phyloP scores from a whole-genome alignment of 2,888 invertebrate genomes.

The Calameuta idolon region DNA sequence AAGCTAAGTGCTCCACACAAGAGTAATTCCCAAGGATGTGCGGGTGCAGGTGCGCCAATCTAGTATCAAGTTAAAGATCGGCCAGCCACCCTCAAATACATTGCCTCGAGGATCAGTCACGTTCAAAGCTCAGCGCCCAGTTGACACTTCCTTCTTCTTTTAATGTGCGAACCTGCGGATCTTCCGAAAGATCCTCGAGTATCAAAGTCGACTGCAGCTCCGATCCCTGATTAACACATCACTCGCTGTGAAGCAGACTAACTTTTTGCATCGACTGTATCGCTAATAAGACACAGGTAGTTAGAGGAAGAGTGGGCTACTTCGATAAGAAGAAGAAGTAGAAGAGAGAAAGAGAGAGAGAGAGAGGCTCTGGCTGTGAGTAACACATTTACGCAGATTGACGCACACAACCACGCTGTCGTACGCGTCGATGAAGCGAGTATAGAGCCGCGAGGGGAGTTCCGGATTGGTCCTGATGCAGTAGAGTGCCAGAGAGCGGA shows the following conservation, averaged over 20 bases:
- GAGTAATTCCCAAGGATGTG: no score
- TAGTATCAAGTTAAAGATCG: no score
- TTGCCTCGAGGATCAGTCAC: no score
- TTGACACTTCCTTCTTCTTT: no score
- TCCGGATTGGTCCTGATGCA: slow-evolving; percentile 8
- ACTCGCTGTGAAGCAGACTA: slow-evolving; percentile 46
- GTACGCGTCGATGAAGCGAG: slow-evolving; percentile 1
- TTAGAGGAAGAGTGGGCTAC: slow-evolving; percentile 49
- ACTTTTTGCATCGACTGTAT: slow-evolving; percentile 65
- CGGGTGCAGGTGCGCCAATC: no score
- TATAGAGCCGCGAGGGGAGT: slow-evolving; percentile 10
- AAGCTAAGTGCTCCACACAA: no score
- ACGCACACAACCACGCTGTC: background rate
- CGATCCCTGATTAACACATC: slow-evolving; percentile 56
- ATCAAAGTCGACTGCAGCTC: slow-evolving; percentile 1
- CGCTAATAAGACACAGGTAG: slow-evolving; percentile 66
- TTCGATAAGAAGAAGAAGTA: slow-evolving; percentile 15
- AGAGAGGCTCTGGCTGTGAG: background rate
- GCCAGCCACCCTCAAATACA: no score
- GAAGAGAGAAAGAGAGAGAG: slow-evolving; percentile 19
- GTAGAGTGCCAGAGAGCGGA: slow-evolving; percentile 31
- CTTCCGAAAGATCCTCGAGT: no score
- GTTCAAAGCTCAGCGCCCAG: no score
- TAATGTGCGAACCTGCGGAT: no score
- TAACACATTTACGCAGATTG: background rate